Percentiles rank a stretch among this genome's conserved stretches.
These are phyloP conservation scores for Ancistrus triradiatus DNA, from an alignment of 2,113 vertebrate genomes.

Conservation along the genomic window DNA sequence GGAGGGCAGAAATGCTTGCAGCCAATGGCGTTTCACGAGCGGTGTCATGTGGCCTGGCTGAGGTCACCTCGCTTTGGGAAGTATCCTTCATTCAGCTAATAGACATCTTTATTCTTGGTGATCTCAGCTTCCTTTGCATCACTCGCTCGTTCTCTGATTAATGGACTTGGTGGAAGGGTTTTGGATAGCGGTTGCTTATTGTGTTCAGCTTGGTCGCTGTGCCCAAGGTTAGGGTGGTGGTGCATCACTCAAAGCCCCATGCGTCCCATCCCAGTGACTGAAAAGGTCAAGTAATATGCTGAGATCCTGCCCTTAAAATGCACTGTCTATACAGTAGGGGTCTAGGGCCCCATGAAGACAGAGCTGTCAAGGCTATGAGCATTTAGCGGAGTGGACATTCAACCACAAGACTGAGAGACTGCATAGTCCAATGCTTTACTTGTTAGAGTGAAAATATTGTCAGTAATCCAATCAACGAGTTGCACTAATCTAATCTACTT, in stretches of 20 bases:
- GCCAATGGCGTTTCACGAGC: slow-evolving; percentile 39
- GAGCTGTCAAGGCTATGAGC: too few relatives aligned
- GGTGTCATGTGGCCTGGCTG: slow-evolving; percentile 40
- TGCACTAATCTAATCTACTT: too few relatives aligned
- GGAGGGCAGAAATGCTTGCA: slow-evolving; percentile 52
- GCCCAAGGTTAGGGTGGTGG: slow-evolving; percentile 13
- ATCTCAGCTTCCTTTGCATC: slow-evolving; percentile 40
- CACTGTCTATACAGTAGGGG: too few relatives aligned
- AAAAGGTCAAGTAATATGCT: too few relatives aligned
- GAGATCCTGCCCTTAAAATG: too few relatives aligned
- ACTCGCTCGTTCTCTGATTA: slow-evolving; percentile 40
- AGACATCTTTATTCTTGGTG: slow-evolving; percentile 59
- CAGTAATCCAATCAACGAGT: too few relatives aligned
- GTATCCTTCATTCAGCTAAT: slow-evolving; percentile 60
- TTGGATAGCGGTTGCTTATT: slow-evolving; percentile 20
- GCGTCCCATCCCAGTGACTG: not conserved
- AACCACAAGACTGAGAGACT: too few relatives aligned
- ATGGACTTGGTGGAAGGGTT: slow-evolving; percentile 50
- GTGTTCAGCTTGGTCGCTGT: slow-evolving; percentile 15
- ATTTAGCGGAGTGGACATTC: too few relatives aligned
- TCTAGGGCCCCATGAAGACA: too few relatives aligned
- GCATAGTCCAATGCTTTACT: too few relatives aligned
- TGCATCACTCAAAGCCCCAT: not conserved
- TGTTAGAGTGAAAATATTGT: too few relatives aligned
- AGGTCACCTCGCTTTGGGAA: slow-evolving; percentile 50